Percentiles rank a stretch among this genome's conserved stretches.
These are phyloP conservation scores for Archilochus colubris DNA, from an alignment of 2,113 vertebrate genomes.

Conservation along the genomic window DNA sequence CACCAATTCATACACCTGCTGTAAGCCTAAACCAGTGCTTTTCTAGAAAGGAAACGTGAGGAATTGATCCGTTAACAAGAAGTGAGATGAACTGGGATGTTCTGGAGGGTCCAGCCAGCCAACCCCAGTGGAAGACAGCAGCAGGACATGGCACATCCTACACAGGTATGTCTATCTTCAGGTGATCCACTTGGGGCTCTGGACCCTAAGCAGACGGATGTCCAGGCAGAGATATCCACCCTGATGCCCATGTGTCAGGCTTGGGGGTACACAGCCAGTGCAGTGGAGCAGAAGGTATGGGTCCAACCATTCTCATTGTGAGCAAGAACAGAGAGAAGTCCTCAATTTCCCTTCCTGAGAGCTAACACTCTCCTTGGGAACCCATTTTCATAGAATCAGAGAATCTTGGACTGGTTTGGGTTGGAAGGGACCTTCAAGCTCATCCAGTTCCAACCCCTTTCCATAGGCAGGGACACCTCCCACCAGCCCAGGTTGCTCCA, in stretches of 20 bases:
- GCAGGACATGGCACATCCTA: too few species aligned
- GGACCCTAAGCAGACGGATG: too few species aligned
- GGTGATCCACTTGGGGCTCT: too few species aligned
- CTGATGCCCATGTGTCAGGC: background rate
- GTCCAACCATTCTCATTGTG: background rate
- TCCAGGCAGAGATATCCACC: background rate
- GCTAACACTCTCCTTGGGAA: background rate
- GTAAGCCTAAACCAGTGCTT: background rate
- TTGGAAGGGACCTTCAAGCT: too few species aligned
- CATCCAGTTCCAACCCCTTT: too few species aligned
- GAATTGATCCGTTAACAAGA: background rate
- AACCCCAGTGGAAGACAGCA: too few species aligned
- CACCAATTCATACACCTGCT: background rate
- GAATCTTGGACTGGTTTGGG: too few species aligned
- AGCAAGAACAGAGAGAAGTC: background rate
- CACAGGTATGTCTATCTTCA: too few species aligned
- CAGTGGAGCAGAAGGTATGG: background rate
- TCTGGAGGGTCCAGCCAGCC: background rate
- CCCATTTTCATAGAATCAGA: too few species aligned
- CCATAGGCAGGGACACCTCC: too few species aligned
- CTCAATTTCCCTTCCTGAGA: background rate
- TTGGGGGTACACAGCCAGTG: fast-evolving
- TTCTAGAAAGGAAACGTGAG: background rate
- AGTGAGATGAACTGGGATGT: background rate
- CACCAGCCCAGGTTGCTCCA: too few species aligned